These are phyloP conservation scores for Penaeus vannamei DNA, from an alignment of 1,140 invertebrate species.

Conservation along the genomic window DNA sequence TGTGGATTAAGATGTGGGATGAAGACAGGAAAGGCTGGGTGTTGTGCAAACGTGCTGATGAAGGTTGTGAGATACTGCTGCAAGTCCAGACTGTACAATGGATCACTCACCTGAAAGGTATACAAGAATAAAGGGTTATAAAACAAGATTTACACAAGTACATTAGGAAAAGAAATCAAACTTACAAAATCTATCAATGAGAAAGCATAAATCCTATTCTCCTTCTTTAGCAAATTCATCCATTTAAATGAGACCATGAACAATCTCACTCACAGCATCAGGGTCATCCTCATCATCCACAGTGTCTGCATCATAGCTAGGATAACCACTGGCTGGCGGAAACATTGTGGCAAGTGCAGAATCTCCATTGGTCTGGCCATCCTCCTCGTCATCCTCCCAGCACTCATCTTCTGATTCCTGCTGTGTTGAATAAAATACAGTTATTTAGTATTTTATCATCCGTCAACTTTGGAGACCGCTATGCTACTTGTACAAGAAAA, in stretches of 20 bases:
- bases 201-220: not conserved
- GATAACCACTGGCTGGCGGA: conserved; percentile 44
- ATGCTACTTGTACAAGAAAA: too few relatives aligned
- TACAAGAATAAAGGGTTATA: not conserved
- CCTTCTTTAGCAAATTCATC: not conserved
- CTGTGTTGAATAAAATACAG: not conserved
- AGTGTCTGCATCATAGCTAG: conserved; percentile 62
- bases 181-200: not conserved
- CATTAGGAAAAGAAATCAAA: not conserved
- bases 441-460: not conserved
- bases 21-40: conserved; percentile 76
- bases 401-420: conserved; percentile 65
- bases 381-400: conserved; percentile 68
- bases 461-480: not conserved
- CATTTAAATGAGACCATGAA: not conserved
- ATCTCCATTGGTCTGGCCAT: conserved; percentile 67
- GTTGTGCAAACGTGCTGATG: conserved; percentile 76
- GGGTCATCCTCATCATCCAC: conserved; percentile 69
- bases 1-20: conserved; percentile 75
- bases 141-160: too few relatives aligned
- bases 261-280: conserved; percentile 62
- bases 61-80: conserved; percentile 78
- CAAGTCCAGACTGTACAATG: conserved; percentile 77
- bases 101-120: conserved; percentile 73
- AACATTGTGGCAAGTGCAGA: conserved; percentile 23